Percentiles rank a stretch among this genome's conserved stretches.
These are phyloP conservation scores for Drosophila paulistorum DNA, from an alignment of 1,140 invertebrate species.

Conservation along the genomic window DNA sequence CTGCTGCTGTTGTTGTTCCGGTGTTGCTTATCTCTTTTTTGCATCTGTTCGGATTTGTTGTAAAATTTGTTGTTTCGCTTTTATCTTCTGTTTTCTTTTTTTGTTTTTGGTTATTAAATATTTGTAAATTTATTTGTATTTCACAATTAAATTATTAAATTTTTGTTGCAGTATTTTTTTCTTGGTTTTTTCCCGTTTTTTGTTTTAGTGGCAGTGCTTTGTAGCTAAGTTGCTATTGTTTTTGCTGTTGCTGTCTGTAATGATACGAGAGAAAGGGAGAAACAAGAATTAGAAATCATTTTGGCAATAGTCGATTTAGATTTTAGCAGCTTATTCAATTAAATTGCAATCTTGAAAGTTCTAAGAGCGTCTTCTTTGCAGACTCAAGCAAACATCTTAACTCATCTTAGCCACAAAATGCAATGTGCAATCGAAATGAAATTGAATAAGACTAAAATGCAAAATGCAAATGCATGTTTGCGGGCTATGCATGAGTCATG, in stretches of 20 bases:
- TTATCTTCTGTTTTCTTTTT: slow-evolving; percentile 7
- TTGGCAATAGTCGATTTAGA: not conserved
- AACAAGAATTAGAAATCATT: not conserved
- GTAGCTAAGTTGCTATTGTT: slow-evolving; percentile 69
- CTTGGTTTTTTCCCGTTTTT: slow-evolving; percentile 14
- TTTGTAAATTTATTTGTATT: slow-evolving; percentile 47
- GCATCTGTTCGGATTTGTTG: slow-evolving; percentile 41
- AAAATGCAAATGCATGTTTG: slow-evolving; percentile 13
- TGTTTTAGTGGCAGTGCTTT: slow-evolving; percentile 61
- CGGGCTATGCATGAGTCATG: no score
- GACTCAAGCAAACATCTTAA: not conserved
- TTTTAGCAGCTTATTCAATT: not conserved
- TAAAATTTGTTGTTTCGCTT: slow-evolving; percentile 42
- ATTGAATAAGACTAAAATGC: slow-evolving; percentile 8
- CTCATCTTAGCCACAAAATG: slow-evolving; percentile 5
- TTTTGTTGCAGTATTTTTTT: slow-evolving; percentile 40
- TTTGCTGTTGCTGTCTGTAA: slow-evolving; percentile 22
- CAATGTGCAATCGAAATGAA: not conserved
- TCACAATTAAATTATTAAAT: slow-evolving; percentile 51
- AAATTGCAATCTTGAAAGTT: not conserved
- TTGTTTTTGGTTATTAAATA: slow-evolving; percentile 29
- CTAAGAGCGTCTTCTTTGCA: not conserved
- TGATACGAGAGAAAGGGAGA: not conserved
- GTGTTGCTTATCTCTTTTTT: slow-evolving; percentile 21
- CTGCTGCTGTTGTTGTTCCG: slow-evolving; percentile 27